Evolutionary conservation across 2,797 vertebrate genomes (phyloP).

Genomic region (Hydrocynus forskahlii): DNA sequence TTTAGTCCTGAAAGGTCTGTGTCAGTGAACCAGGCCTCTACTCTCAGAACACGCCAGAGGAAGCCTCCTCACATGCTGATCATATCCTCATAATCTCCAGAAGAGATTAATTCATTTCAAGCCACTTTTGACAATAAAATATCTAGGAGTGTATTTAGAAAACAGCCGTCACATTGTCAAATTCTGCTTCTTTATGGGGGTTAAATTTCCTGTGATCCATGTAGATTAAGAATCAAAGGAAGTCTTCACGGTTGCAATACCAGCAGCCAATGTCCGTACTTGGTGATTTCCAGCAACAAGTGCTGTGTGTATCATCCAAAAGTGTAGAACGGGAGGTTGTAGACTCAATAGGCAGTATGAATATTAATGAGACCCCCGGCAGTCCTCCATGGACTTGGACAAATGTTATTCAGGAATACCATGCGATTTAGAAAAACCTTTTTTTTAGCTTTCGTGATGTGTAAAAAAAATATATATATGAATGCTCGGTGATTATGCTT

Average conservation of each 20-base stretch:
- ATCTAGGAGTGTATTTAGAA: background rate
- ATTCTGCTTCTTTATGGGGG: background rate
- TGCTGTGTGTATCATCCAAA: constrained; percentile 20
- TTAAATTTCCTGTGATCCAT: background rate
- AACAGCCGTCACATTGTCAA: background rate
- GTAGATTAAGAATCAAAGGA: background rate
- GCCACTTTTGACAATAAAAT: background rate
- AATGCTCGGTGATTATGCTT: background rate
- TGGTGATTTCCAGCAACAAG: constrained; percentile 19
- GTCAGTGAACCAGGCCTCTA: background rate
- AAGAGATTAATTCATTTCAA: background rate
- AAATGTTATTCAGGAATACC: constrained; percentile 33
- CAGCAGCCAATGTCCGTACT: background rate
- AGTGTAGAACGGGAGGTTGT: background rate
- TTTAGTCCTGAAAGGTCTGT: background rate
- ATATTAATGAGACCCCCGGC: constrained; percentile 46
- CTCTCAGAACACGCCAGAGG: constrained; percentile 1
- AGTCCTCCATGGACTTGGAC: constrained; percentile 16
- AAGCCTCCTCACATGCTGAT: background rate
- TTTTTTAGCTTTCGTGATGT: background rate
- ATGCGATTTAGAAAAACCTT: background rate
- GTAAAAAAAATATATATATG: background rate
- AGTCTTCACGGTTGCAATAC: background rate
- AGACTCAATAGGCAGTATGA: constrained; percentile 29
- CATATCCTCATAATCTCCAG: background rate